A percentile compares a stretch with the other conserved stretches of the same genome.
These are phyloP conservation scores for Drosophila pseudoobscura DNA, from an alignment of 1,140 invertebrate species.

Conservation along the genomic window DNA sequence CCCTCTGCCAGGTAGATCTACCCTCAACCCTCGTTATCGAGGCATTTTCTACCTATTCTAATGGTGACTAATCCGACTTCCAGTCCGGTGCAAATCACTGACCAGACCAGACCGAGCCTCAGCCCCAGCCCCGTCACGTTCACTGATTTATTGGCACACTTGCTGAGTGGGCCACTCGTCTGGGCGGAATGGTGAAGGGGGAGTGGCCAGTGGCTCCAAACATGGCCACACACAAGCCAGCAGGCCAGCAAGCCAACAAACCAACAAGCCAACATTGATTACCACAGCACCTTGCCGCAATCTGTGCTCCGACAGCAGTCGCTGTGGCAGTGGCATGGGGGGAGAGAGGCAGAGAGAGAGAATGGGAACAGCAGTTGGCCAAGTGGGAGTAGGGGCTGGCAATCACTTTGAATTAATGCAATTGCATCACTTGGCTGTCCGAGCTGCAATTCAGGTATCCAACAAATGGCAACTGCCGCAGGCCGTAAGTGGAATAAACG, in stretches of 20 bases:
- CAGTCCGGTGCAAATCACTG: slow-evolving; percentile 15
- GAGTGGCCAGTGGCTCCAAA: slow-evolving; percentile 23
- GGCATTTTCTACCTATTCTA: too few relatives aligned
- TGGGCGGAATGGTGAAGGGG: slow-evolving; percentile 2
- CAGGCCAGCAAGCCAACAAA: neutral
- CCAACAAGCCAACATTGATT: slow-evolving; percentile 37
- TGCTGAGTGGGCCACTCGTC: slow-evolving; percentile 59
- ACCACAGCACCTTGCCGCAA: slow-evolving; percentile 17
- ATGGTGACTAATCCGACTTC: slow-evolving; percentile 7
- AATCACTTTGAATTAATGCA: slow-evolving; percentile 53
- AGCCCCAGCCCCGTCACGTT: slow-evolving; percentile 36
- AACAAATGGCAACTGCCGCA: slow-evolving; percentile 27
- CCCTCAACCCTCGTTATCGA: too few relatives aligned
- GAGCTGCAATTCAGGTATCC: slow-evolving; percentile 29
- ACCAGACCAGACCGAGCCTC: slow-evolving; percentile 10
- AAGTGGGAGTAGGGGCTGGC: slow-evolving; percentile 42
- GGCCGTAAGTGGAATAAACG: slow-evolving; percentile 37
- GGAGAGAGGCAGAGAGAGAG: slow-evolving; percentile 1
- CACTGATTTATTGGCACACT: slow-evolving; percentile 76
- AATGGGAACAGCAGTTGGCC: slow-evolving; percentile 52
- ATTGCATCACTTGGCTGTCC: slow-evolving; percentile 48
- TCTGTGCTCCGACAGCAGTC: too few relatives aligned
- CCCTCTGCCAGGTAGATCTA: too few relatives aligned
- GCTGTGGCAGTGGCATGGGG: neutral
- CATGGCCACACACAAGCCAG: slow-evolving; percentile 32